Conservation (phyloP, 2,113 vertebrate species). For the Vidua macroura region DNA sequence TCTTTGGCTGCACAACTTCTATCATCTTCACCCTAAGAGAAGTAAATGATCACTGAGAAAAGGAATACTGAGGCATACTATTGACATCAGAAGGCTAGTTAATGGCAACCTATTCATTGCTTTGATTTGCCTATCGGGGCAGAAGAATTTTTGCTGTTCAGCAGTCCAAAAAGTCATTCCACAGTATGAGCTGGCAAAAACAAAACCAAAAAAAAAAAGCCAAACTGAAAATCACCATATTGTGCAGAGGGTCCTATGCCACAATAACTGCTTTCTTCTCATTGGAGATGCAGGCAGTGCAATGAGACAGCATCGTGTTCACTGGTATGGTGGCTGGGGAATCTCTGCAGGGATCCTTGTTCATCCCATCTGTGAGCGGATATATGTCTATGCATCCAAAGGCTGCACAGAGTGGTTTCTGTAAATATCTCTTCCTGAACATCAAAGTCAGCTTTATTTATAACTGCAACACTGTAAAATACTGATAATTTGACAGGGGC, state of each 20-base stretch:
- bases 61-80: neutral
- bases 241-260: neutral
- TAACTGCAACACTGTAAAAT: neutral
- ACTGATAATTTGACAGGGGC: neutral
- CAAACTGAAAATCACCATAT: neutral
- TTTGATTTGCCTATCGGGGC: neutral
- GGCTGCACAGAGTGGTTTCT: neutral
- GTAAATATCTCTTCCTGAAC: neutral
- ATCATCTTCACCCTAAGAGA: neutral
- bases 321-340: fast-evolving
- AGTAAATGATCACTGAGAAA: neutral
- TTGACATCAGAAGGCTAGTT: neutral
- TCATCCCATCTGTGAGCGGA: neutral
- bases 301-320: neutral
- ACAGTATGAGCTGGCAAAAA: neutral
- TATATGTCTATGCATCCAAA: neutral
- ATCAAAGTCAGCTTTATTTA: neutral
- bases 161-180: neutral
- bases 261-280: neutral
- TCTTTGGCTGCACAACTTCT: neutral
- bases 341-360: neutral
- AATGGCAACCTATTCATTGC: neutral
- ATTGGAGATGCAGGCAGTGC: neutral
- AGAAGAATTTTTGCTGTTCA: neutral
- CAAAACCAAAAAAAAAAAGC: too few species aligned